Evolutionary conservation across 2,888 invertebrate genomes (phyloP).

Genomic region (Urechis unicinctus): DNA sequence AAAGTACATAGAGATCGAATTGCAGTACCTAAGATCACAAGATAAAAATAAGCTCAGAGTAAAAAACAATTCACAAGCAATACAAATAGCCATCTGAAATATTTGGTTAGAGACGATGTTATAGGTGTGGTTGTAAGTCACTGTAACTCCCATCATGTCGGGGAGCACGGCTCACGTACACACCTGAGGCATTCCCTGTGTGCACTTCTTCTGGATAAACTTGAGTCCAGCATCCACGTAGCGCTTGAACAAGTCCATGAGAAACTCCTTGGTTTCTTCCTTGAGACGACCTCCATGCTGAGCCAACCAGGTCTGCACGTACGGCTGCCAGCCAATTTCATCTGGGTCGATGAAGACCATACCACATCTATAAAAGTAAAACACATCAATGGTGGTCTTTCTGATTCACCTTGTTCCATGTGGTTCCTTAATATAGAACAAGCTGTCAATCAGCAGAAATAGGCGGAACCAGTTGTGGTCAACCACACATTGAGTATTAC

Average conservation of each 20-base stretch:
- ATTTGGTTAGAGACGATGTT: too few species aligned
- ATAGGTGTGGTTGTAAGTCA: too few species aligned
- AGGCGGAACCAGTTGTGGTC: too few species aligned
- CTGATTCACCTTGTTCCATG: neutral
- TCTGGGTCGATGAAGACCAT: constrained; percentile 87
- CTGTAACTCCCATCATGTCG: too few species aligned
- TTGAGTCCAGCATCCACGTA: constrained; percentile 64
- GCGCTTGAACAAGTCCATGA: constrained; percentile 62
- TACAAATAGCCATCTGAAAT: too few species aligned
- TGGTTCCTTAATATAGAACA: too few species aligned
- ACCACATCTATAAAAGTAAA: constrained; percentile 54
- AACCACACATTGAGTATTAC: too few species aligned
- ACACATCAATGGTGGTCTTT: neutral
- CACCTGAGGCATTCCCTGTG: constrained; percentile 71
- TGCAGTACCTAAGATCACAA: neutral
- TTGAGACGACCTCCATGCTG: constrained; percentile 49
- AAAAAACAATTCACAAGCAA: too few species aligned
- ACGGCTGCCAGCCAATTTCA: constrained; percentile 75
- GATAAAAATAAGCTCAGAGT: neutral
- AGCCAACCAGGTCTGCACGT: constrained; percentile 70
- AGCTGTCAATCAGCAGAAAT: too few species aligned
- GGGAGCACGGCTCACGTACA: neutral
- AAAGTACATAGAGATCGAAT: neutral
- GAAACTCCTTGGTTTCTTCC: constrained; percentile 58
- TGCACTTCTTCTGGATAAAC: constrained; percentile 65